Conservation (phyloP, 2,888 invertebrate genomes). For the Sicus ferrugineus region DNA sequence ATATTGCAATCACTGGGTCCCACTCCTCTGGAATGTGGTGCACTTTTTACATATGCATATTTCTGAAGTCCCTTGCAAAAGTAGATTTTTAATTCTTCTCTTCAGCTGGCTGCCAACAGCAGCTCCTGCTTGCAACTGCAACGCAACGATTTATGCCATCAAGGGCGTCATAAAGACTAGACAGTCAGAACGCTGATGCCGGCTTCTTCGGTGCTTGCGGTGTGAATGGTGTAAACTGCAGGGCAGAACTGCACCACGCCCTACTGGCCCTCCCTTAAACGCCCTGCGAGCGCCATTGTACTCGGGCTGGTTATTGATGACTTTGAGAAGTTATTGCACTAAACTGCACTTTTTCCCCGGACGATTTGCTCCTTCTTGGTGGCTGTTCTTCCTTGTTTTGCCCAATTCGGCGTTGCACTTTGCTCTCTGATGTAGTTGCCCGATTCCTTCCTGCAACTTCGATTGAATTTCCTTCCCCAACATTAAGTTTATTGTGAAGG, state of each 20-base stretch:
- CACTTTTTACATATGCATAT: too few relatives aligned
- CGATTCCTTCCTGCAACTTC: neutral
- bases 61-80: too few relatives aligned
- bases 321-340: conserved; percentile 43
- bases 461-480: conserved; percentile 7
- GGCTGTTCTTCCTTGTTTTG: too few relatives aligned
- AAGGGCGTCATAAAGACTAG: conserved; percentile 56
- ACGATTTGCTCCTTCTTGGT: too few relatives aligned
- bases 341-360: conserved; percentile 34
- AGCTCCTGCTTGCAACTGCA: conserved; percentile 11
- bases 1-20: too few relatives aligned
- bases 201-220: neutral
- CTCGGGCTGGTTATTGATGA: conserved; percentile 43
- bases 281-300: conserved; percentile 25
- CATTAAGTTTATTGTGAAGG: conserved; percentile 22
- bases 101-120: neutral
- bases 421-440: neutral
- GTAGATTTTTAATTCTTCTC: too few relatives aligned
- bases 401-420: too few relatives aligned
- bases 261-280: neutral
- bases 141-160: conserved; percentile 34
- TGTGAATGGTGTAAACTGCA: neutral
- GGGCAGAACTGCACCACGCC: neutral
- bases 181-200: conserved; percentile 37
- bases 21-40: too few relatives aligned